Conservation (phyloP, 2,888 invertebrate species). For the Lasioglossum lativentre region DNA sequence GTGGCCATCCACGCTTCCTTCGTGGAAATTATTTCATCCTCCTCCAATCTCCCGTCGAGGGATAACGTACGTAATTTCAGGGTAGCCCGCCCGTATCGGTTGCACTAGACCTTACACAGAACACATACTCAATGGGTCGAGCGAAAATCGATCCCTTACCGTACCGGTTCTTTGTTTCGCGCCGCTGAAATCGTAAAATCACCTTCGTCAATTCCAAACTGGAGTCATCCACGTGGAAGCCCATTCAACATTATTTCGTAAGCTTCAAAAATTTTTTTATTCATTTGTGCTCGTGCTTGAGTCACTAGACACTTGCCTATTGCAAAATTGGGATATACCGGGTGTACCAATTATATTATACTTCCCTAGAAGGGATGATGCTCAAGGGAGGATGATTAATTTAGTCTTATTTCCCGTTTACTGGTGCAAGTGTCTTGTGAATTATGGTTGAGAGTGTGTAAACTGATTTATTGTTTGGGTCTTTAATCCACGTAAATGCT, state of each 20-base stretch:
- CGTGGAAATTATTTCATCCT: constrained; percentile 31
- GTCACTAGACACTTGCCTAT: too few species aligned
- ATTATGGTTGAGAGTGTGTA: too few species aligned
- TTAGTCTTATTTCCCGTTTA: too few species aligned
- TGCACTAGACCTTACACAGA: constrained; percentile 52
- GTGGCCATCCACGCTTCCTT: constrained; percentile 1
- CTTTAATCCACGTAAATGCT: too few species aligned
- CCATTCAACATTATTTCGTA: neutral
- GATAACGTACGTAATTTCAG: constrained; percentile 41
- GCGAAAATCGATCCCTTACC: constrained; percentile 51
- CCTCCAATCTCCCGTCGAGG: constrained; percentile 43
- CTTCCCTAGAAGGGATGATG: too few species aligned
- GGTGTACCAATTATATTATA: too few species aligned
- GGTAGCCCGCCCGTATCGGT: constrained; percentile 45
- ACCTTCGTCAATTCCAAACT: too few species aligned
- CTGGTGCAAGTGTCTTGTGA: too few species aligned
- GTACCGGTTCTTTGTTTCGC: constrained; percentile 8
- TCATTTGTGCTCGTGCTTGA: neutral
- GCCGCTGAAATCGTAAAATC: neutral
- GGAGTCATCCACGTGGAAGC: neutral
- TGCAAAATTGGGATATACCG: too few species aligned
- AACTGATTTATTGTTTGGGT: too few species aligned
- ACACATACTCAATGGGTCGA: constrained; percentile 51
- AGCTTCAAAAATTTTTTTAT: neutral
- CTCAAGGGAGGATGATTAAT: too few species aligned